These are phyloP conservation scores for Musca domestica DNA, from an alignment of 1,140 invertebrate species.

Conservation along the genomic window DNA sequence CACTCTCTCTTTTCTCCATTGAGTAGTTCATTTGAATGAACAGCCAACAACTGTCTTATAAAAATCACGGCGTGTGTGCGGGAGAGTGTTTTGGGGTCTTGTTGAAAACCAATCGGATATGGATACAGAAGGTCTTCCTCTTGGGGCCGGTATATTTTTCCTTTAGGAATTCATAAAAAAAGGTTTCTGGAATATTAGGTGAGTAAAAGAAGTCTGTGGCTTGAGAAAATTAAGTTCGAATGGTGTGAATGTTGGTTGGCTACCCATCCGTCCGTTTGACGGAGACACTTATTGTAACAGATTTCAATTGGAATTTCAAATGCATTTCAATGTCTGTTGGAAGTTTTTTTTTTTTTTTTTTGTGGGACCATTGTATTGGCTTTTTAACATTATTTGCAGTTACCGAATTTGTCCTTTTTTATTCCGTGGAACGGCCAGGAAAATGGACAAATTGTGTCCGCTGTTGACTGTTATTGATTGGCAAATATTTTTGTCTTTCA, in stretches of 20 bases:
- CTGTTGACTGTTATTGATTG: conserved; percentile 7
- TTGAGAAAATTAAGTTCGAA: conserved; percentile 7
- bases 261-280: background rate
- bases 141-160: background rate
- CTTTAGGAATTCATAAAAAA: no score
- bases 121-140: background rate
- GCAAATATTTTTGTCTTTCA: conserved; percentile 11
- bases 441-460: conserved; percentile 18
- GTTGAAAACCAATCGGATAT: background rate
- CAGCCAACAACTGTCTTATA: background rate
- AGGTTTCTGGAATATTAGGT: background rate
- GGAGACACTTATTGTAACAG: conserved; percentile 18
- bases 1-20: background rate
- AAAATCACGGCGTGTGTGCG: background rate
- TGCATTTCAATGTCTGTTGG: background rate
- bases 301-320: conserved; percentile 20
- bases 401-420: conserved; percentile 4
- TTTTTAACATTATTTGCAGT: conserved; percentile 6
- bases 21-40: background rate
- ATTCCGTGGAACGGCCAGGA: background rate
- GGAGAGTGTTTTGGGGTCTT: background rate
- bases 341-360: background rate
- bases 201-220: background rate
- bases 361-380: background rate
- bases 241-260: conserved; percentile 13